phyloP scores from a whole-genome alignment of 2,888 invertebrate species.

The Nomada goodeniana region DNA sequence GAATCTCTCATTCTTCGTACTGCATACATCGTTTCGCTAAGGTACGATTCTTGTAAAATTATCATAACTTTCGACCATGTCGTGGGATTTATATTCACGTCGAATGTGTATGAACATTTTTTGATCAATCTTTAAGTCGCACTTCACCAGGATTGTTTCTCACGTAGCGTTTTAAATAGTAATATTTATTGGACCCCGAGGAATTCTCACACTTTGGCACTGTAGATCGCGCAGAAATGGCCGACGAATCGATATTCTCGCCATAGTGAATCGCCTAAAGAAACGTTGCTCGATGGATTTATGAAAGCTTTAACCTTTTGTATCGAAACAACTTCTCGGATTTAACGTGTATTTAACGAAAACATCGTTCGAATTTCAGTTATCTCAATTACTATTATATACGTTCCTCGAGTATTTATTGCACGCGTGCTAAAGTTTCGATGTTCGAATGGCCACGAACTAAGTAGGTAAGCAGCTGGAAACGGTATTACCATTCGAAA shows the following conservation, averaged over 20 bases:
- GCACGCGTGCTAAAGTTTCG: too few species aligned
- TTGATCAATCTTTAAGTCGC: conserved; percentile 14
- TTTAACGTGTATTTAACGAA: conserved; percentile 10
- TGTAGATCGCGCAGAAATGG: conserved; percentile 55
- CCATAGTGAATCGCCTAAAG: conserved; percentile 54
- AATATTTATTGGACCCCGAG: conserved; percentile 56
- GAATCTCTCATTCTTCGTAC: conserved; percentile 13
- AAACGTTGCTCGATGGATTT: conserved; percentile 70
- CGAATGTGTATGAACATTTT: conserved; percentile 39
- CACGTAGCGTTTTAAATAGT: conserved; percentile 20
- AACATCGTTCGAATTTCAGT: neutral
- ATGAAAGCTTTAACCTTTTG: conserved; percentile 74
- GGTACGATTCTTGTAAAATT: conserved; percentile 1
- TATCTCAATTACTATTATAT: too few species aligned
- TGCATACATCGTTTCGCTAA: neutral
- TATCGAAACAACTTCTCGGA: conserved; percentile 35
- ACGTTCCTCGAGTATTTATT: too few species aligned
- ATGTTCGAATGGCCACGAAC: too few species aligned
- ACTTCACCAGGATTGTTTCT: conserved; percentile 24
- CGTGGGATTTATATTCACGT: conserved; percentile 44
- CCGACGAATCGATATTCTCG: conserved; percentile 54
- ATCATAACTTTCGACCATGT: conserved; percentile 33
- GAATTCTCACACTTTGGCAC: conserved; percentile 68
- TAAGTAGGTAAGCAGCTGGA: too few species aligned
- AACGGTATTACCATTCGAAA: too few species aligned